phyloP scores from a whole-genome alignment of 2,113 vertebrate species.

The Thunnus maccoyii region DNA sequence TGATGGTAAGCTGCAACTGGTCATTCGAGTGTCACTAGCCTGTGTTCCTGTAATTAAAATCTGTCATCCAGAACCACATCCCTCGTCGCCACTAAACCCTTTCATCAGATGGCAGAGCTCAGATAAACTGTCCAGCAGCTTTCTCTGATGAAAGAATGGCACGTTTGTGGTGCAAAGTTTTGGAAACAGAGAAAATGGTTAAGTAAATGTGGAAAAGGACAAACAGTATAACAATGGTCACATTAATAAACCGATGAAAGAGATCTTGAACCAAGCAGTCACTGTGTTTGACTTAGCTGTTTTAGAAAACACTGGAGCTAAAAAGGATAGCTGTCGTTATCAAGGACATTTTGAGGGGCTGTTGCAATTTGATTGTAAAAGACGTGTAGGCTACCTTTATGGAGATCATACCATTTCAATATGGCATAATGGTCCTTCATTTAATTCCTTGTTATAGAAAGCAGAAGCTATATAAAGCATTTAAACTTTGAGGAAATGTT shows the following conservation, averaged over 20 bases:
- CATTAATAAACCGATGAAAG: constrained; percentile 31
- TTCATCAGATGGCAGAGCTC: constrained; percentile 82
- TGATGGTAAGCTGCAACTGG: constrained; percentile 80
- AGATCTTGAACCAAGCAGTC: background rate
- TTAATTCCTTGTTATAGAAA: no score
- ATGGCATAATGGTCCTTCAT: no score
- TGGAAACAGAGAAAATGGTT: constrained; percentile 32
- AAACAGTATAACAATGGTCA: background rate
- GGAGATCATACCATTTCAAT: no score
- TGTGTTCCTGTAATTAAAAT: constrained; percentile 87
- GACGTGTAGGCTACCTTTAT: no score
- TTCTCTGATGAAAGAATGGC: constrained; percentile 57
- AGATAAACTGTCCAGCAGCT: constrained; percentile 81
- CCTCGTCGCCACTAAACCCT: constrained; percentile 81
- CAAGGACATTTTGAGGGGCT: no score
- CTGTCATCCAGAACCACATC: constrained; percentile 86
- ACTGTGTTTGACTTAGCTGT: background rate
- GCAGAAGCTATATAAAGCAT: no score
- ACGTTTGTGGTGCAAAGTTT: constrained; percentile 51
- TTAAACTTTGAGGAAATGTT: no score
- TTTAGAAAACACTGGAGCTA: background rate
- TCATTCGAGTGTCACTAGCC: constrained; percentile 83
- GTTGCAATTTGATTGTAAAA: no score
- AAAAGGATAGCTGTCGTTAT: background rate
- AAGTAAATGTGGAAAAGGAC: no score